phyloP scores from a whole-genome alignment of 2,797 vertebrate species.

The Carcharodon carcharias region DNA sequence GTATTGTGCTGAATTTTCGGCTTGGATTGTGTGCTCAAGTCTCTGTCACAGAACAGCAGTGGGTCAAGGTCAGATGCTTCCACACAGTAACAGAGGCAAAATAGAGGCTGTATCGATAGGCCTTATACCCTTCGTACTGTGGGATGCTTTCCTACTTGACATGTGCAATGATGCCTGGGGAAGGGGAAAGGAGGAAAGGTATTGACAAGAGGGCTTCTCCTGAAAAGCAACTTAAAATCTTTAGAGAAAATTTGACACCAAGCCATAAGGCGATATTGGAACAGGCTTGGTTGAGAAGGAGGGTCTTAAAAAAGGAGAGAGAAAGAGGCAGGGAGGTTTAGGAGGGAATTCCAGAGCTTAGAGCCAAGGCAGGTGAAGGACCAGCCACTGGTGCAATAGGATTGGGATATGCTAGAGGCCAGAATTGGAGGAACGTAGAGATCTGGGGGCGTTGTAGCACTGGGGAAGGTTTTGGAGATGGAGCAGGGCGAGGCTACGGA shows the following conservation, averaged over 20 bases:
- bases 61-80: neutral
- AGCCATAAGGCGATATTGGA: neutral
- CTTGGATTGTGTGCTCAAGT: neutral
- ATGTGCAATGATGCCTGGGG: neutral
- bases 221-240: neutral
- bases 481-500: neutral
- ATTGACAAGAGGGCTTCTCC: neutral
- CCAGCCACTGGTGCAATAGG: no score
- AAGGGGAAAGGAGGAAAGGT: neutral
- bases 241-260: neutral
- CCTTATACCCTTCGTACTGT: neutral
- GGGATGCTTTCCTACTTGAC: neutral
- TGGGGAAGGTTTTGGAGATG: neutral
- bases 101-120: neutral
- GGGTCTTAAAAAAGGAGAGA: neutral
- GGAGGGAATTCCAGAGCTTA: neutral
- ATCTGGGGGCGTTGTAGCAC: neutral
- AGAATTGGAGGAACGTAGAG: neutral
- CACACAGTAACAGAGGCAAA: neutral
- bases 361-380: neutral
- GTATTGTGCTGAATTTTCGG: neutral
- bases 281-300: neutral
- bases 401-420: no score
- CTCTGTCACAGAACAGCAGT: neutral
- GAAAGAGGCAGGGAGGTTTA: neutral